Evolutionary conservation across 1,140 invertebrate genomes (phyloP).

Genomic region (Elymnias hypermnestra): DNA sequence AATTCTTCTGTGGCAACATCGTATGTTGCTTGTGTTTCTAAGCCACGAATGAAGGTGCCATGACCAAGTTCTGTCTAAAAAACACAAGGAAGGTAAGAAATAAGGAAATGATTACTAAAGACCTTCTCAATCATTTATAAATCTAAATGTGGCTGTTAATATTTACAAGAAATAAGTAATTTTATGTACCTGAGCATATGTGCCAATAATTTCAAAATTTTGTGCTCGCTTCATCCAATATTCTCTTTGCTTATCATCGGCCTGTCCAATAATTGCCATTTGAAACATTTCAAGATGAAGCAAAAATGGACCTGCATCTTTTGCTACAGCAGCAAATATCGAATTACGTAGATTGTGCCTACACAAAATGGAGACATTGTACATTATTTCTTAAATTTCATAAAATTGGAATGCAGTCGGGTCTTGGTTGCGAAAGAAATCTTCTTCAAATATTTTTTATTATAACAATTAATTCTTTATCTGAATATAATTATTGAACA

Average conservation of each 20-base stretch:
- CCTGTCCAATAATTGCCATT: slow-evolving; percentile 89
- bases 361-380: no score
- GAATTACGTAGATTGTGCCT: slow-evolving; percentile 46
- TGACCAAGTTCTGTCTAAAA: slow-evolving; percentile 93
- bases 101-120: slow-evolving; percentile 1
- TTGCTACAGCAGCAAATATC: slow-evolving; percentile 83
- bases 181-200: slow-evolving; percentile 88
- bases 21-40: slow-evolving; percentile 95
- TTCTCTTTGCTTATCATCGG: slow-evolving; percentile 86
- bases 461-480: no score
- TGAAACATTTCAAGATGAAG: slow-evolving; percentile 95
- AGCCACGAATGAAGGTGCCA: slow-evolving; percentile 92
- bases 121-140: background rate
- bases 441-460: no score
- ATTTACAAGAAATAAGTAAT: no score
- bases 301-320: slow-evolving; percentile 88
- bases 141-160: background rate
- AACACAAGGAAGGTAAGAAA: background rate
- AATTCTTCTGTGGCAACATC: slow-evolving; percentile 91
- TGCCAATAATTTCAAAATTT: slow-evolving; percentile 90
- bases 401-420: no score
- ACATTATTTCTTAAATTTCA: no score
- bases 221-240: slow-evolving; percentile 88
- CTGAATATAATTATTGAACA: no score
- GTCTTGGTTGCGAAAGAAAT: no score